Evolutionary conservation across 2,888 invertebrate genomes (phyloP), one percentile per base, ranked within the genome.

Genomic region (Syritta pipiens): DNA sequence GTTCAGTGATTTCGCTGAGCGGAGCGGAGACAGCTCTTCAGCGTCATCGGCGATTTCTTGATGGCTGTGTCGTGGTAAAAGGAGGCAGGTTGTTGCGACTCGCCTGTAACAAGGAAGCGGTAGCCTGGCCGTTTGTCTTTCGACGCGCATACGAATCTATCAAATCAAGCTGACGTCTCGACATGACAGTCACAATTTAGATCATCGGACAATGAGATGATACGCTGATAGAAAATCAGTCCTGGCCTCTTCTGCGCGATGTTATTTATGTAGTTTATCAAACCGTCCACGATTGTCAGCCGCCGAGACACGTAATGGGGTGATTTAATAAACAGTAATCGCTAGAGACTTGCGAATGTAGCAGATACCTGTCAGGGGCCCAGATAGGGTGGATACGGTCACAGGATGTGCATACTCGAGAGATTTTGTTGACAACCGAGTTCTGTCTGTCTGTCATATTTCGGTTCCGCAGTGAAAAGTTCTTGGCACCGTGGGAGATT

Each of bases 131-230:
- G 79, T 59, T 79, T 74, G 74, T 74, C 74, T 74, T 68, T 57
- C 62, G 37, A 74, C 74, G 67, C 74, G 79, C 79, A 79, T 79
- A 67, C 74, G 57, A 79, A 74, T 79, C 55, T 48, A 79, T 79
- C 79, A 79, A 74, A 79, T 68, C 62, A 57, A 9, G 12, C 19
- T 68, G 79, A 67, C 79, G 32, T 72, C 37, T 40, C 5, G 57
- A 79, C 79, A 79, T 79, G 79, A 67, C 79, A 79, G 74, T 55
- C 74, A 79, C 79, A 79, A 79, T 79, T 79, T 74, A 79, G 79
- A 79, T 79, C 77, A 77, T 77, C 65, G 72, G 72, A 72, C 77
- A 74, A 68, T 62, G 14, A 60, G 79, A 72, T 77, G 71, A 65
- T 65, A 59, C 59, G 53, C 40, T 68, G 68, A 67, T 72, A 68